These are phyloP conservation scores for Caenorhabditis imperialis DNA, from an alignment of 2,888 invertebrate species.

Conservation along the genomic window DNA sequence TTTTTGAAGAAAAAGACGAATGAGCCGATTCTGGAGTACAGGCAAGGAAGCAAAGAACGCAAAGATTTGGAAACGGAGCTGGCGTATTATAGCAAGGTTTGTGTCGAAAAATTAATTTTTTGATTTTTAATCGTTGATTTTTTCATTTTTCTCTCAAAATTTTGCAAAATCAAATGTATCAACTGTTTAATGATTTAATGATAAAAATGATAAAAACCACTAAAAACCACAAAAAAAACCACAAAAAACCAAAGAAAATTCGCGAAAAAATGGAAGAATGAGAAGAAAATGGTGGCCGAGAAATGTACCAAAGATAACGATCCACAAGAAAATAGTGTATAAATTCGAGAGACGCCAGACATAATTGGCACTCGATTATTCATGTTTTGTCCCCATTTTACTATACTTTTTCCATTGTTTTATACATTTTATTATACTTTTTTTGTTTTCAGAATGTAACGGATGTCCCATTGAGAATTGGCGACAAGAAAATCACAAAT, in stretches of 20 bases:
- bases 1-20: constrained; percentile 79
- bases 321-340: constrained; percentile 9
- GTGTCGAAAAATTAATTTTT: neutral
- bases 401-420: too few species aligned
- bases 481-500: constrained; percentile 84
- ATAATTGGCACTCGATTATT: constrained; percentile 17
- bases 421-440: constrained; percentile 8
- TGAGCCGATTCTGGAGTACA: constrained; percentile 83
- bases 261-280: neutral
- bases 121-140: too few species aligned
- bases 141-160: too few species aligned
- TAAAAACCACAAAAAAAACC: neutral
- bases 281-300: constrained; percentile 4
- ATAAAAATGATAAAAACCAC: too few species aligned
- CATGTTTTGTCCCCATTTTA: too few species aligned
- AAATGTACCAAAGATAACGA: constrained; percentile 21
- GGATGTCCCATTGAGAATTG: constrained; percentile 96
- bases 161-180: too few species aligned
- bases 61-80: constrained; percentile 78
- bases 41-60: constrained; percentile 88
- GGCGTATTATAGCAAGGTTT: constrained; percentile 52
- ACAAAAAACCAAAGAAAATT: neutral
- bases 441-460: constrained; percentile 79
- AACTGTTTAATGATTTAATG: too few species aligned
- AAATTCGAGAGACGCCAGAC: constrained; percentile 13